Evolutionary conservation across 2,888 invertebrate genomes (phyloP), one percentile per base, ranked within the genome.

Genomic region (Acanthosepion lycidas): DNA sequence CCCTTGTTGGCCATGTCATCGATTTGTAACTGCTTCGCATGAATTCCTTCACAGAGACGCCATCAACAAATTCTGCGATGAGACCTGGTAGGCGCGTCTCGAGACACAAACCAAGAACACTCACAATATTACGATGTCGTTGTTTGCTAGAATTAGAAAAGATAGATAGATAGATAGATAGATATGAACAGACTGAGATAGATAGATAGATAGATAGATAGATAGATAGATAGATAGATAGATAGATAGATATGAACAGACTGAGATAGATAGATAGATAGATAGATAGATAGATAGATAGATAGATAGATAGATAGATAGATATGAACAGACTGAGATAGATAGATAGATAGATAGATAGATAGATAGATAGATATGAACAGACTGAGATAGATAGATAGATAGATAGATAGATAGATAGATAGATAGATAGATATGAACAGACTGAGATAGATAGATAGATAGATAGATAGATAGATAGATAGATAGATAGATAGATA

Each of bases 61-160:
- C 97, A 6, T 96, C 96, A 18, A 97, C 96, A 94, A 96, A 97
- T 95, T 97, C 97, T 0, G 96, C 96, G 94, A 97, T 96, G 53
- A 97, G 96, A 95, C 96, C 97, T 8, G 97, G 97, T 55, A 96
- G 96, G 94, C 96, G 96, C n/a, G 96, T 96, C 94, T 97, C 97
- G 9, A 96, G 95, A 95, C 97, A 97, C 64, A 97, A 95, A 0
- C 97, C 97, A 53, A 97, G 94, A 26, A 97, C 95, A 6, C 96
- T 95, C 20, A 97, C 97, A 94, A 97, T 96, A 95, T 97, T 96
- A 94, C 96, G 96, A 95, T 97, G 97, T 78, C 97, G 95, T 94
- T 97, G 96, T 53, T 96, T 96, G 95, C 97, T 97, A 95, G 92
- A 96, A 95, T 15, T n/a, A 12, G 18, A 5, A 33, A 6, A 78